Conservation (phyloP, 2,888 invertebrate species). For the Drosophila hamatofila region DNA sequence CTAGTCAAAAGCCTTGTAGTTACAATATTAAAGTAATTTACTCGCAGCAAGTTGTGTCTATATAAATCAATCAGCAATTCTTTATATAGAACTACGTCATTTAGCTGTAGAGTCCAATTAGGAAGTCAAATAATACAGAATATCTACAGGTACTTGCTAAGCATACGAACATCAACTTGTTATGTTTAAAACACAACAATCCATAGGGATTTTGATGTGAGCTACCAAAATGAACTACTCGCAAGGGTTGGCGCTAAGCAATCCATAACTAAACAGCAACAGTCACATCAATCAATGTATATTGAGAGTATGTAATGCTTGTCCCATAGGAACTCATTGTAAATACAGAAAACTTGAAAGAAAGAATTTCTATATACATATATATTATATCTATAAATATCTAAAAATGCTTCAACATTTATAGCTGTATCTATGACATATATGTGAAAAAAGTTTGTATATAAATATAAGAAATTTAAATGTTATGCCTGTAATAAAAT, state of each 20-base stretch:
- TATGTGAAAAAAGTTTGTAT: background rate
- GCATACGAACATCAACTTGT: background rate
- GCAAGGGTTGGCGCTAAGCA: background rate
- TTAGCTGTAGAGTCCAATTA: background rate
- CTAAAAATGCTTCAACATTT: too few species aligned
- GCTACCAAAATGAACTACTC: background rate
- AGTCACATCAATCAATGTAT: background rate
- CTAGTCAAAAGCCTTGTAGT: background rate
- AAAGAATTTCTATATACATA: background rate
- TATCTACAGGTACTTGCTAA: background rate
- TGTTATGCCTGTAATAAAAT: background rate
- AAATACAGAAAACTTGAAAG: background rate
- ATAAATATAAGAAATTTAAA: too few species aligned
- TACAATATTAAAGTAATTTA: background rate
- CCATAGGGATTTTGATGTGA: background rate
- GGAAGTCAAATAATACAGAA: background rate
- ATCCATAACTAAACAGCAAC: background rate
- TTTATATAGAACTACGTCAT: background rate
- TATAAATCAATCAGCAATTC: background rate
- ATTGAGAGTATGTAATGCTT: background rate
- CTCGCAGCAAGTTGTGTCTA: background rate
- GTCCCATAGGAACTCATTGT: background rate
- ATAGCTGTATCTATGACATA: background rate
- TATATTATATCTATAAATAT: background rate
- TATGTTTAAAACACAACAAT: background rate